These are phyloP conservation scores for Clarias fuscus DNA, from an alignment of 2,797 vertebrate species.

Conservation along the genomic window DNA sequence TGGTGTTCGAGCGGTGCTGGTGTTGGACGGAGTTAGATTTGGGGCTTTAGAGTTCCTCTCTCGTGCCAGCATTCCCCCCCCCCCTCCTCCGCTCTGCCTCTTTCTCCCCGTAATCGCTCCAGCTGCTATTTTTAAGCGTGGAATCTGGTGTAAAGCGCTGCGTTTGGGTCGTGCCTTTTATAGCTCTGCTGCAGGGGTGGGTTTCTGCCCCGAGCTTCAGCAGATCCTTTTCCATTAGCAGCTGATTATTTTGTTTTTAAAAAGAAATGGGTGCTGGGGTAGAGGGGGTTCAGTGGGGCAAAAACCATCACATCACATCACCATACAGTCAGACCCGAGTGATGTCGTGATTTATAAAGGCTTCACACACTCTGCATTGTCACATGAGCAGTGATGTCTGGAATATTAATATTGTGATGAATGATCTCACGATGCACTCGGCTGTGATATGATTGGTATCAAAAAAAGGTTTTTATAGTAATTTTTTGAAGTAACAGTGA, in stretches of 20 bases:
- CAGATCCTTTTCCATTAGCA: not conserved
- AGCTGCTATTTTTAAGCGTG: constrained; percentile 43
- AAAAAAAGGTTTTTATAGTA: not conserved
- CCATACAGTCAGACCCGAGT: not conserved
- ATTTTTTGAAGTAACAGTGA: no score
- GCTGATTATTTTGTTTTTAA: not conserved
- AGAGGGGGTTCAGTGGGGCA: no score
- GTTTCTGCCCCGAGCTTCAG: not conserved
- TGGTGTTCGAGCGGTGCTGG: not conserved
- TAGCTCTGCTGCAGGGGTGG: constrained; percentile 2
- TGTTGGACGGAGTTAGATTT: not conserved
- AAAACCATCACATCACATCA: not conserved
- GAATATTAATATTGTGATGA: not conserved
- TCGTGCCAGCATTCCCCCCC: not conserved
- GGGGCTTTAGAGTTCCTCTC: constrained; percentile 8
- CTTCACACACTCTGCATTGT: not conserved
- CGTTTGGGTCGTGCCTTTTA: constrained; percentile 37
- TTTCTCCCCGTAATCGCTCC: constrained; percentile 20
- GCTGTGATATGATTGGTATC: not conserved
- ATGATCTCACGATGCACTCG: not conserved
- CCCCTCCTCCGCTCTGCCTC: not conserved
- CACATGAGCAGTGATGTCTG: not conserved
- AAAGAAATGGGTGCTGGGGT: no score
- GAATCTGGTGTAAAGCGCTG: constrained; percentile 37
- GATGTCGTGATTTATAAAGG: not conserved